phyloP scores from a whole-genome alignment of 2,888 invertebrate genomes.

The Leptinotarsa rubiginosa region DNA sequence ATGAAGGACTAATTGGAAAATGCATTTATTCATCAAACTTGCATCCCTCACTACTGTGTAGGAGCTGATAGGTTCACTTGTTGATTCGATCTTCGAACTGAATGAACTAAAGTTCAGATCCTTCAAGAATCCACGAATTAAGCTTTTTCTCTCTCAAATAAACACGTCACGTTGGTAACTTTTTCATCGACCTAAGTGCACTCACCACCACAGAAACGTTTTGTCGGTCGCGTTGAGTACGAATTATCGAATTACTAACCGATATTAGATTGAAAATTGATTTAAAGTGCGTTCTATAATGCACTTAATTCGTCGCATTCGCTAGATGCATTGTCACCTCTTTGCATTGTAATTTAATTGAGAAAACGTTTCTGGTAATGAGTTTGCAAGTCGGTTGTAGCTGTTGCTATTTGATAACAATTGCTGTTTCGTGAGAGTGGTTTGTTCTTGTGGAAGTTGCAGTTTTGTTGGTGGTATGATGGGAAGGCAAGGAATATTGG shows the following conservation, averaged over 20 bases:
- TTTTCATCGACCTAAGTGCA: not conserved
- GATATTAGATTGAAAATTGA: constrained; percentile 10
- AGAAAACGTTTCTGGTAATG: not conserved
- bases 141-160: not conserved
- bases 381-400: not conserved
- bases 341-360: not conserved
- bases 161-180: not conserved
- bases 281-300: constrained; percentile 3
- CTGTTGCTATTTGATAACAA: not conserved
- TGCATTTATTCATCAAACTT: too few relatives aligned
- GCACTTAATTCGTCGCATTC: constrained; percentile 1
- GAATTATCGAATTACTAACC: not conserved
- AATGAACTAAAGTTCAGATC: too few relatives aligned
- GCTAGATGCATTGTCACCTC: not conserved
- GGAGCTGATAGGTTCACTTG: too few relatives aligned
- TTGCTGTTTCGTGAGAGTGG: too few relatives aligned
- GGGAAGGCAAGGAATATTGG: too few relatives aligned
- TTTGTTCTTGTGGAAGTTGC: too few relatives aligned
- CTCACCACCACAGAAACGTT: constrained; percentile 1
- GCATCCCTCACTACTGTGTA: too few relatives aligned
- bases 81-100: too few relatives aligned
- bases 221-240: not conserved
- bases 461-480: too few relatives aligned
- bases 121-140: not conserved
- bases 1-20: too few relatives aligned